These are phyloP conservation scores for Eledona agricola DNA, from an alignment of 2,888 invertebrate species.

Conservation along the genomic window DNA sequence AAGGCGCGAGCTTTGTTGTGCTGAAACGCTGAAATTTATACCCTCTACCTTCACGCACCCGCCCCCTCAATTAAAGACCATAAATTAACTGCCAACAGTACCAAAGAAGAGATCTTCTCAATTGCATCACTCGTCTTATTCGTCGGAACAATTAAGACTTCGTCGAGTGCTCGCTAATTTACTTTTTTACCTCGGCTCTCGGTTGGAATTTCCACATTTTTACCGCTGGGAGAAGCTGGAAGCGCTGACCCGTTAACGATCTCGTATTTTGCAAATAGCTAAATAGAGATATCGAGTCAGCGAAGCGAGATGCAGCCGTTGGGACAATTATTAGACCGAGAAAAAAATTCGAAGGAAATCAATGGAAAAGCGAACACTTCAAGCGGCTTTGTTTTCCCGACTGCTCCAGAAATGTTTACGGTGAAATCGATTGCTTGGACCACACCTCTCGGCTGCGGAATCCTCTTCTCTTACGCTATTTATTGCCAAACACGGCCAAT, in stretches of 20 bases:
- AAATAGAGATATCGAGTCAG: too few relatives aligned
- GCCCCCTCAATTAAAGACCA: constrained; percentile 9
- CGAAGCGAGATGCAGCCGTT: too few relatives aligned
- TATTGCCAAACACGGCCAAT: constrained; percentile 38
- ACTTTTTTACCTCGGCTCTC: too few relatives aligned
- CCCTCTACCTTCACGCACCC: constrained; percentile 1
- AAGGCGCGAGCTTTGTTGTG: too few relatives aligned
- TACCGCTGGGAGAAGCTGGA: background rate
- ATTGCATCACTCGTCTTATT: constrained; percentile 8
- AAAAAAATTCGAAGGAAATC: constrained; percentile 19
- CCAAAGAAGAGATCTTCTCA: constrained; percentile 7
- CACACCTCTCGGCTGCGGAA: constrained; percentile 36
- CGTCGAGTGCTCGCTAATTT: too few relatives aligned
- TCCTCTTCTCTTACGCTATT: constrained; percentile 31
- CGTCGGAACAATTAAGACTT: constrained; percentile 1
- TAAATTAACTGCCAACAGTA: constrained; percentile 16
- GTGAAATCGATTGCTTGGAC: constrained; percentile 34
- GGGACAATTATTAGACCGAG: constrained; percentile 4
- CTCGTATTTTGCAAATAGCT: constrained; percentile 4
- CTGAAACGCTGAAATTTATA: too few relatives aligned
- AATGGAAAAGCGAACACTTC: constrained; percentile 15
- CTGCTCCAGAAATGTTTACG: constrained; percentile 36
- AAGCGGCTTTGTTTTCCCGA: constrained; percentile 33
- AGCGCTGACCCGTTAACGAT: constrained; percentile 3
- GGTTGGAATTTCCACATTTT: too few relatives aligned